Evolutionary conservation across 1,140 invertebrate species (phyloP).

Genomic region (Ostrea edulis): DNA sequence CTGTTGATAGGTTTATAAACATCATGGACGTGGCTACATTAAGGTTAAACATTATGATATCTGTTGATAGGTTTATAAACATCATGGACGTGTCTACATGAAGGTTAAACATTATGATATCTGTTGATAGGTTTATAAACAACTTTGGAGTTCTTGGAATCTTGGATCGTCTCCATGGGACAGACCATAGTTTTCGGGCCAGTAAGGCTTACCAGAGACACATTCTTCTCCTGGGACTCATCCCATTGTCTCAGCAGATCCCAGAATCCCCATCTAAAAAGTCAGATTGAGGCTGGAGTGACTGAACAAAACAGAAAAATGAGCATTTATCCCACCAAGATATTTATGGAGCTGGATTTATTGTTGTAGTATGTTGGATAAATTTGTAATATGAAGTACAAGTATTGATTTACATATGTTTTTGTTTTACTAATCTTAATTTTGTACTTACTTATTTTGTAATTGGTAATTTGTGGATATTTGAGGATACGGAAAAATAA

Average conservation of each 20-base stretch:
- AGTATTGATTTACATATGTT: neutral
- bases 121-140: slow-evolving; percentile 79
- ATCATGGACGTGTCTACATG: too few relatives aligned
- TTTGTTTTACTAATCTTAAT: too few relatives aligned
- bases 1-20: too few relatives aligned
- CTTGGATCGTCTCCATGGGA: slow-evolving; percentile 91
- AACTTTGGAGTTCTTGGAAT: slow-evolving; percentile 92
- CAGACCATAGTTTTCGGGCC: slow-evolving; percentile 88
- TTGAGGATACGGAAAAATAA: too few relatives aligned
- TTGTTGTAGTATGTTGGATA: neutral
- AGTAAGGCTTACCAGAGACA: slow-evolving; percentile 88
- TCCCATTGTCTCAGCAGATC: slow-evolving; percentile 86
- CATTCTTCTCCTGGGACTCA: slow-evolving; percentile 89
- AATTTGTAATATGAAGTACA: neutral
- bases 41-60: too few relatives aligned
- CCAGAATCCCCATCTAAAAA: slow-evolving; percentile 83
- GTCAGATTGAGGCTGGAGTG: neutral
- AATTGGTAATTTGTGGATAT: too few relatives aligned
- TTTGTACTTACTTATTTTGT: too few relatives aligned
- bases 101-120: too few relatives aligned
- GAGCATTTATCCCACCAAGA: neutral
- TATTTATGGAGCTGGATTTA: neutral
- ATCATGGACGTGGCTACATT: too few relatives aligned
- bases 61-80: too few relatives aligned
- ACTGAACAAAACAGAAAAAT: neutral